Evolutionary conservation across 1,140 invertebrate genomes (phyloP).

Genomic region (Chymomyza costata): DNA sequence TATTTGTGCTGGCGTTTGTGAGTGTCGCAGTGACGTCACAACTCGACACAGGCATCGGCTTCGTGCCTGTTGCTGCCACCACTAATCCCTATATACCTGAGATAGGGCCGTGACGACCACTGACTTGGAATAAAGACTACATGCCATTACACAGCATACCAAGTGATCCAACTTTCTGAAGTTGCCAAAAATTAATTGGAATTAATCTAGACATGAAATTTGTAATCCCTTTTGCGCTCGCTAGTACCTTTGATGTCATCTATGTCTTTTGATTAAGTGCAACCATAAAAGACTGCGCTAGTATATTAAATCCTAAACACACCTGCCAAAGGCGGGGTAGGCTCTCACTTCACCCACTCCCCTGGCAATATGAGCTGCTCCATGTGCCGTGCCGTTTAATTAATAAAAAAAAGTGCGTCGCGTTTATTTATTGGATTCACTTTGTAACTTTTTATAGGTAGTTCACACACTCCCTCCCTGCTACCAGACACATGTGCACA

Average conservation of each 20-base stretch:
- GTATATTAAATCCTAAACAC: too few relatives aligned
- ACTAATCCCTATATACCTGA: too few relatives aligned
- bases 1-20: too few relatives aligned
- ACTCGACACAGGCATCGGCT: too few relatives aligned
- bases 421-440: conserved; percentile 41
- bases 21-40: too few relatives aligned
- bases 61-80: too few relatives aligned
- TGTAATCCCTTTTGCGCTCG: conserved; percentile 9
- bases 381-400: conserved; percentile 35
- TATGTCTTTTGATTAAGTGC: conserved; percentile 36
- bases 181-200: background rate
- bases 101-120: too few relatives aligned
- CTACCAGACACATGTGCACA: background rate
- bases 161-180: conserved; percentile 15
- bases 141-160: too few relatives aligned
- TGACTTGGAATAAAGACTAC: too few relatives aligned
- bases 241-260: conserved; percentile 21
- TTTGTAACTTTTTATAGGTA: conserved; percentile 35
- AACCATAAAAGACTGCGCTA: conserved; percentile 22
- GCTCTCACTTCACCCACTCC: conserved; percentile 1
- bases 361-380: conserved; percentile 1
- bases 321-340: conserved; percentile 5
- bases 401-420: conserved; percentile 39
- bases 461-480: background rate
- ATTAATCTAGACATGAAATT: conserved; percentile 8